Base-by-base conservation (phyloP, 2,113 vertebrate species). In the Machaerirhynchus nigripectus region DNA sequence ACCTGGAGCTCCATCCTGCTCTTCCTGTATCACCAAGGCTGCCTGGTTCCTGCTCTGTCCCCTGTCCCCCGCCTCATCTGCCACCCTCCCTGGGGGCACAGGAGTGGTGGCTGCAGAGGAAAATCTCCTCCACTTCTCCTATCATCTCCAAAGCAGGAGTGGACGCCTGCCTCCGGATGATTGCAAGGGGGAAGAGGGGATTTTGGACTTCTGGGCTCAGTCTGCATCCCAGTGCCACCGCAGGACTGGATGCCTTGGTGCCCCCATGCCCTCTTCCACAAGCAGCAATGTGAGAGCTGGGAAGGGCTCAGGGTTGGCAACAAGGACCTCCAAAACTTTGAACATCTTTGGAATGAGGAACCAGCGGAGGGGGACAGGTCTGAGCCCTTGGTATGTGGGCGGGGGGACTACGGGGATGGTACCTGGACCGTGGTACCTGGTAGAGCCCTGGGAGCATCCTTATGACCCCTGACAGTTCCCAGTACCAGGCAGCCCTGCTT, bases 391-490 rank as follows among this genome's bases (percentile, higher is more conserved):
- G 40, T n/a, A n/a, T 33, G 6, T 14, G 22, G 24, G 13, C n/a
- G n/a, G n/a, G 9, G 46, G 21, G 35, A 64, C 10, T 39, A 10
- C 0, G 0, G 35, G 59, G 46, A 53, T 50, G 64, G 16, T 7
- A 13, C 44, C 8, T 7, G 22, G 22, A 7, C 11, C 2, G 2
- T 3, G 15, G 39, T 33, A 22, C 26, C 70, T 15, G 2, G 15
- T n/a, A 33, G 39, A 60, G 13, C 27, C 28, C 53, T 7, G 46
- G 33, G 40, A 44, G 26, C 55, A 69, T 19, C 42, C 42, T 35
- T 53, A 10, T 19, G 71, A 6, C 13, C 55, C 47, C 53, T 13
- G 8, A 46, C 9, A 37, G 26, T 59, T 70, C 26, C n/a, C 42
- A 57, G 5, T 13, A 57, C 31, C 27, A 61, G 35, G 15, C 30